These are phyloP conservation scores for Heliornis fulica DNA, from an alignment of 2,113 vertebrate species.

Conservation along the genomic window DNA sequence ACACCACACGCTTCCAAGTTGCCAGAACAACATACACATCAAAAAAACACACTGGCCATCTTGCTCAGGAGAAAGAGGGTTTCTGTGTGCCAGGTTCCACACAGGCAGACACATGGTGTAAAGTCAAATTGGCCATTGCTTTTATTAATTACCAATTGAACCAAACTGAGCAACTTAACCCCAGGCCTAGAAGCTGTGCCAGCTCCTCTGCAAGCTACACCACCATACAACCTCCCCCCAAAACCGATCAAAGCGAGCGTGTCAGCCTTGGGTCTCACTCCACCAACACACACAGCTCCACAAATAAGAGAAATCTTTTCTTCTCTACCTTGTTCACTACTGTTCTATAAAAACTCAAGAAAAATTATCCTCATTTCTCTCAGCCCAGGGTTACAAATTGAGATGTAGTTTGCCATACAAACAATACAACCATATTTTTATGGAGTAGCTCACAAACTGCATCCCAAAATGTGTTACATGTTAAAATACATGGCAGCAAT, in stretches of 20 bases:
- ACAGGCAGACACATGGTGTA: constrained; percentile 55
- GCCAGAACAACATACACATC: neutral
- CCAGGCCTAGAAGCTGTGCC: constrained; percentile 54
- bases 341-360: neutral
- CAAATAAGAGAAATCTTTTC: neutral
- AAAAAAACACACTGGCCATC: constrained; percentile 1
- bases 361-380: neutral
- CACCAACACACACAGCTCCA: neutral
- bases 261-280: neutral
- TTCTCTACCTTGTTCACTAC: neutral
- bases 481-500: neutral
- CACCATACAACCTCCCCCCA: neutral
- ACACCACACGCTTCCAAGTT: neutral
- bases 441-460: neutral
- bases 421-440: neutral
- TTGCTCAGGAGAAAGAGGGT: neutral
- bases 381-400: neutral
- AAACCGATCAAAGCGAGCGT: neutral
- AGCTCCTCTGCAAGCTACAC: neutral
- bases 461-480: neutral
- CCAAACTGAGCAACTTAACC: constrained; percentile 63
- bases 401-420: neutral
- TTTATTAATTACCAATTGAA: constrained; percentile 68
- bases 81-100: constrained; percentile 25
- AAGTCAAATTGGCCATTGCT: constrained; percentile 64